phyloP scores from a whole-genome alignment of 2,888 invertebrate species.

The Drosophila paracracens region DNA sequence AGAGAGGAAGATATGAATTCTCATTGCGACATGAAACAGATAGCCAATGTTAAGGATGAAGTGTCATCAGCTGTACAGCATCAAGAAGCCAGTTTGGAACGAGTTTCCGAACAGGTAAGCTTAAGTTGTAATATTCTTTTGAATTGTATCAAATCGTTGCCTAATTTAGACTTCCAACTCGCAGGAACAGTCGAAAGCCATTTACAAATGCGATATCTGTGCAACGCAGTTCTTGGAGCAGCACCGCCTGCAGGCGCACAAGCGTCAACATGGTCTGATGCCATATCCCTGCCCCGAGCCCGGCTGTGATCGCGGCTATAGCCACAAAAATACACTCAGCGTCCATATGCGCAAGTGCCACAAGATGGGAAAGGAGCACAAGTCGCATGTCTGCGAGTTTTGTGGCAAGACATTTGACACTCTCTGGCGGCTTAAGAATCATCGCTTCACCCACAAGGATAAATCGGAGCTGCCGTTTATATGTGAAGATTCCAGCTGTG shows the following conservation, averaged over 20 bases:
- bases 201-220: constrained; percentile 49
- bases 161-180: background rate
- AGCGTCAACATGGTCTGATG: constrained; percentile 45
- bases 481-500: constrained; percentile 72
- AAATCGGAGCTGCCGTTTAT: constrained; percentile 73
- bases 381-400: constrained; percentile 50
- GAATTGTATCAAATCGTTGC: background rate
- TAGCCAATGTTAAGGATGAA: background rate
- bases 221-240: constrained; percentile 46
- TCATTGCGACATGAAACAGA: background rate
- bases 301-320: constrained; percentile 48
- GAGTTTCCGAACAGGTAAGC: constrained; percentile 12
- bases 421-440: constrained; percentile 69
- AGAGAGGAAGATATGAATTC: background rate
- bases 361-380: constrained; percentile 56
- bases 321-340: constrained; percentile 50
- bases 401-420: constrained; percentile 58
- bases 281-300: constrained; percentile 52
- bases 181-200: constrained; percentile 9
- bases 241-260: constrained; percentile 48
- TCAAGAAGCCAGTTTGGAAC: background rate
- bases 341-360: constrained; percentile 58
- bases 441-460: constrained; percentile 78
- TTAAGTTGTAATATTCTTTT: background rate
- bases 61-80: background rate